Base-by-base conservation (phyloP, 2,113 vertebrate genomes). In the Syrmaticus mikado region DNA sequence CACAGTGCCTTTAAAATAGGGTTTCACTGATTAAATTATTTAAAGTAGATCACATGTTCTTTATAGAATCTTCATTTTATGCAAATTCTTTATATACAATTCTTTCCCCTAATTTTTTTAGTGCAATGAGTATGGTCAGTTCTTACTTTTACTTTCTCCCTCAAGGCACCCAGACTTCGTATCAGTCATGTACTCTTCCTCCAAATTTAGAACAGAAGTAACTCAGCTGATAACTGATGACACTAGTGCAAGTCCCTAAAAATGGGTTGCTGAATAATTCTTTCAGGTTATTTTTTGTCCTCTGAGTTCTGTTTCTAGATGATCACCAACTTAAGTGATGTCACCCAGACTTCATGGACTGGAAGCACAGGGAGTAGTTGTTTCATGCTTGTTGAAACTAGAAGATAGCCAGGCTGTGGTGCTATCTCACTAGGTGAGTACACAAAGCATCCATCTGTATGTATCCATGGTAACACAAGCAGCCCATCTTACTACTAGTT, bases 381-480 rank as follows among this genome's bases (percentile, higher is more conserved):
- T 81, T 91, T 72, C 40, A 76, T 43, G 48, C 76, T 14, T 68
- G 11, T 20, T 53, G 36, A 52, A 50, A 12, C 2, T 22, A 10
- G 25, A 32, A 28, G 0, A 1, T 24, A 41, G 8, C 8, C 34
- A 89, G 20, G 60, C 7, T 13, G 64, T 45, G 27, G 4, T n/a
- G 2, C 17, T 60, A 0, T 40, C 24, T 40, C 60, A 12, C 19
- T 40, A 85, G 13, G 3, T 62, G 19, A 52, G 19, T 3, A 52
- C 32, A 74, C 18, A 46, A 74, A 36, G 10, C 20, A 74, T 57
- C 10, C 7, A 75, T 76, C 30, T 72, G 64, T 13, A n/a, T 8
- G 27, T 19, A 60, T 7, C 14, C 4, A 1, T 19, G 36, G 36
- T 25, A 34, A 58, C 14, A 72, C 16, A 5, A 7, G 2, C 0